Conservation (phyloP, 2,888 invertebrate genomes). For the Mayetiola destructor region DNA sequence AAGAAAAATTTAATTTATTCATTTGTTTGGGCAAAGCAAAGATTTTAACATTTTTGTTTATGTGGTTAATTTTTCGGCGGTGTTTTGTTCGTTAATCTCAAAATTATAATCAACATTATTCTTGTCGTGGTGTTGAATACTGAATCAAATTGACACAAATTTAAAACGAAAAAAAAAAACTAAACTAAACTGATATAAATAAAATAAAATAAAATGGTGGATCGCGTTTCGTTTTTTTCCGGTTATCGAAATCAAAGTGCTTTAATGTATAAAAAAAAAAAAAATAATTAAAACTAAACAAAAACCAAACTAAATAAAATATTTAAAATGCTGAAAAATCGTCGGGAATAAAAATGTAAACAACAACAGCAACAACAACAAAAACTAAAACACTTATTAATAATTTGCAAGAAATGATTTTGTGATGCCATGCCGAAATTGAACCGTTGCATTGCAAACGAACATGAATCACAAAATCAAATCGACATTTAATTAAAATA, state of each 20-base stretch:
- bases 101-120: too few species aligned
- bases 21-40: too few species aligned
- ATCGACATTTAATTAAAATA: constrained; percentile 19
- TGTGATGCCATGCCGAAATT: too few species aligned
- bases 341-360: constrained; percentile 7
- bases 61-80: too few species aligned
- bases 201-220: background rate
- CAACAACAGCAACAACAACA: too few species aligned
- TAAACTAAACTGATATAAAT: background rate
- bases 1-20: too few species aligned
- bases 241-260: constrained; percentile 13
- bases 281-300: background rate
- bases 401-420: too few species aligned
- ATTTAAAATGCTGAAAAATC: constrained; percentile 9
- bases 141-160: background rate
- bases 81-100: too few species aligned
- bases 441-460: constrained; percentile 10
- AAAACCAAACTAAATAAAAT: background rate
- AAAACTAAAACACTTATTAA: too few species aligned
- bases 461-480: constrained; percentile 15
- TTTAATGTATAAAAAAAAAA: constrained; percentile 2
- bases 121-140: too few species aligned
- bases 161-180: background rate
- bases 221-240: constrained; percentile 13
- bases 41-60: too few species aligned